Evolutionary conservation across 2,888 invertebrate genomes (phyloP).

Genomic region (Monoplex corrugatus): DNA sequence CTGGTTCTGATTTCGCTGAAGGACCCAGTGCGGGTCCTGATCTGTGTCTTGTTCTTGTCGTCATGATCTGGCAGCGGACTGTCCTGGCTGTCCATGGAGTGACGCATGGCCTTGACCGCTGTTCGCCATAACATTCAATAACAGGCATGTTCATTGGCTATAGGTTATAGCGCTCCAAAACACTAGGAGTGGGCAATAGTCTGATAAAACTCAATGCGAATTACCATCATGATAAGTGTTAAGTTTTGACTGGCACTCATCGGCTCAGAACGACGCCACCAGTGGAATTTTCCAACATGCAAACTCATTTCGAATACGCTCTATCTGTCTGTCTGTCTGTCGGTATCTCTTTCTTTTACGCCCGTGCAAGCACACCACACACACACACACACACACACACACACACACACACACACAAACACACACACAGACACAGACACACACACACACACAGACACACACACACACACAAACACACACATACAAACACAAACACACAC

Average conservation of each 20-base stretch:
- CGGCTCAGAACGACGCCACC: too few species aligned
- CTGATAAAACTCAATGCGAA: too few species aligned
- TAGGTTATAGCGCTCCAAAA: background rate
- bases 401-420: background rate
- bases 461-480: too few species aligned
- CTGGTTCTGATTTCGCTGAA: conserved; percentile 60
- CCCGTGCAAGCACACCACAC: too few species aligned
- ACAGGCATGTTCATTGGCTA: too few species aligned
- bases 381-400: background rate
- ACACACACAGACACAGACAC: background rate
- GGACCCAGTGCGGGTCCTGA: conserved; percentile 58
- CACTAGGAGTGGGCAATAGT: background rate
- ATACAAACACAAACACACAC: too few species aligned
- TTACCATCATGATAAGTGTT: too few species aligned
- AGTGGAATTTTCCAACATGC: too few species aligned
- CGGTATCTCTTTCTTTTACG: too few species aligned
- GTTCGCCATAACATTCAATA: background rate
- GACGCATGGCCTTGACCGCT: conserved; percentile 71
- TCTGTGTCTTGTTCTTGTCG: conserved; percentile 63
- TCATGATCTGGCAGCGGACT: conserved; percentile 71
- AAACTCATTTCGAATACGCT: too few species aligned
- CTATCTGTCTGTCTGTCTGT: too few species aligned
- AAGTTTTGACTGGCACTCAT: too few species aligned
- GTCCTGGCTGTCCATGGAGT: conserved; percentile 75
- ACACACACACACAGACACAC: background rate